A percentile compares a stretch with the other conserved stretches of the same genome.
phyloP scores from a whole-genome alignment of 35 echinoderm and acorn worm genomes.

The Hemicentrotus pulcherrimus region DNA sequence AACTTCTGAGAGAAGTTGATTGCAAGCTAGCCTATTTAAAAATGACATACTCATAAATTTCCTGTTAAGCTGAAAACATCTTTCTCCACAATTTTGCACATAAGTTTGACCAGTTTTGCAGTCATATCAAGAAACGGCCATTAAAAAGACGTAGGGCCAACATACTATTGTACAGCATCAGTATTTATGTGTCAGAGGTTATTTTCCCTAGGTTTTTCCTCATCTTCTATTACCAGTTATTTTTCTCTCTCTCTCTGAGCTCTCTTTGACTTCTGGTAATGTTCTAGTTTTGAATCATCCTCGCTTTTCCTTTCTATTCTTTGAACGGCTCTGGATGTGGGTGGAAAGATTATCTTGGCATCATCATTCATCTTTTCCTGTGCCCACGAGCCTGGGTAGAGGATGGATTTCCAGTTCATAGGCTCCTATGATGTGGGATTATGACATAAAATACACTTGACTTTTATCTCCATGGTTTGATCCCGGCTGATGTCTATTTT shows the following conservation, averaged over 20 bases:
- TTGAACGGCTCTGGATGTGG: neutral
- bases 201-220: neutral
- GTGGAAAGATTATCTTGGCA: constrained; percentile 16
- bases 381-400: neutral
- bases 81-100: no score
- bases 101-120: no score
- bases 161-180: neutral
- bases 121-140: no score
- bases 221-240: neutral
- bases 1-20: no score
- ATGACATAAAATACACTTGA: constrained; percentile 1
- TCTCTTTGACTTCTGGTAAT: constrained; percentile 11
- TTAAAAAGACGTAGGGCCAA: no score
- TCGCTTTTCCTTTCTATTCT: neutral
- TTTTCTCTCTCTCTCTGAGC: neutral
- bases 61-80: no score
- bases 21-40: no score
- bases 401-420: neutral
- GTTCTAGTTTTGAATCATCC: neutral
- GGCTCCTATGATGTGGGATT: neutral
- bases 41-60: no score
- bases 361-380: neutral
- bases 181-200: neutral
- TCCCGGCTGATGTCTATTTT: neutral
- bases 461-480: neutral